These are phyloP conservation scores for Lysandra bellargus DNA, from an alignment of 2,888 invertebrate species.

Conservation along the genomic window DNA sequence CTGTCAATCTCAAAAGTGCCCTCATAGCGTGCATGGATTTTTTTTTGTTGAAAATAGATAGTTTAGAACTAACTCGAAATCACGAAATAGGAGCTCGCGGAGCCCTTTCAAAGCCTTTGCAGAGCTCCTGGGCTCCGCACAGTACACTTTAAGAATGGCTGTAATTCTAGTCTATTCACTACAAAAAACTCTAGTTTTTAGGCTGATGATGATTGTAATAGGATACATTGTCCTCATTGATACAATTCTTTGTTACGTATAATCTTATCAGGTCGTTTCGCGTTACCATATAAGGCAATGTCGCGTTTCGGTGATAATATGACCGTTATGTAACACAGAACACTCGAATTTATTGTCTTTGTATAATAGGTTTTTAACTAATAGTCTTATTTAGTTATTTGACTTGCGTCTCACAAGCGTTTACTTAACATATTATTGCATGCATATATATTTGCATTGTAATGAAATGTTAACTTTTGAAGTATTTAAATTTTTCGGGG, in stretches of 20 bases:
- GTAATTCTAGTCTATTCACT: too few species aligned
- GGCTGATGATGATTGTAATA: not conserved
- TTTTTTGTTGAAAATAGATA: too few species aligned
- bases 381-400: not conserved
- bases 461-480: too few species aligned
- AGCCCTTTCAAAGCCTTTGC: too few species aligned
- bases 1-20: too few species aligned
- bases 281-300: slow-evolving; percentile 49
- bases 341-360: not conserved
- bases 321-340: slow-evolving; percentile 31
- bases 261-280: slow-evolving; percentile 44
- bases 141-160: too few species aligned
- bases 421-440: not conserved
- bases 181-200: not conserved
- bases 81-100: too few species aligned
- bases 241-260: slow-evolving; percentile 29
- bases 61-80: too few species aligned
- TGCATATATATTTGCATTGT: too few species aligned
- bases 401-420: not conserved
- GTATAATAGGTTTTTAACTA: not conserved
- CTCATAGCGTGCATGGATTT: too few species aligned
- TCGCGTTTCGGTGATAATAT: slow-evolving; percentile 41
- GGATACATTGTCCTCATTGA: slow-evolving; percentile 7
- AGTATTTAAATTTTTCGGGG: too few species aligned
- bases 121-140: too few species aligned